These are phyloP conservation scores for Cactoblastis cactorum DNA, from an alignment of 2,888 invertebrate species.

Conservation along the genomic window DNA sequence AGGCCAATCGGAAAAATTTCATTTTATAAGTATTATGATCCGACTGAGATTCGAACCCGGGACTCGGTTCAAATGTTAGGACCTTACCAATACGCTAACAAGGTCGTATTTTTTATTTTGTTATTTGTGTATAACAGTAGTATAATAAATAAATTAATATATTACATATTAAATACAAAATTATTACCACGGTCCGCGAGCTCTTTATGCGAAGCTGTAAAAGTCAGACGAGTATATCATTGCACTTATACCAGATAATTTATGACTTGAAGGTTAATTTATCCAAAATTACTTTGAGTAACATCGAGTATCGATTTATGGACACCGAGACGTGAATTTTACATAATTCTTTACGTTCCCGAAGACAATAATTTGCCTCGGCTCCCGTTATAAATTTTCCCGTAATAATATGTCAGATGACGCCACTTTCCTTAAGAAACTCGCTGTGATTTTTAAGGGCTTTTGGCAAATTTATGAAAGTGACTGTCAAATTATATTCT, in stretches of 20 bases:
- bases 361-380: constrained; percentile 42
- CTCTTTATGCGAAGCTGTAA: background rate
- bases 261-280: constrained; percentile 37
- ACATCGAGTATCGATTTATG: constrained; percentile 52
- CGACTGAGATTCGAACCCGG: no score
- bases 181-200: background rate
- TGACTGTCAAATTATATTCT: constrained; percentile 62
- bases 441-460: constrained; percentile 31
- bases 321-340: constrained; percentile 42
- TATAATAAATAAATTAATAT: background rate
- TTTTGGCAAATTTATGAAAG: constrained; percentile 50
- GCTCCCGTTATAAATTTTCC: constrained; percentile 43
- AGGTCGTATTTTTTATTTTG: no score
- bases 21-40: no score
- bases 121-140: background rate
- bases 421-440: constrained; percentile 30
- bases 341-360: constrained; percentile 48
- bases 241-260: constrained; percentile 28
- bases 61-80: no score
- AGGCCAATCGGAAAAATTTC: no score
- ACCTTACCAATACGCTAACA: no score
- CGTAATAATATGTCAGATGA: constrained; percentile 42
- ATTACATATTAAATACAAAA: background rate
- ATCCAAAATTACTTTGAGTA: constrained; percentile 46
- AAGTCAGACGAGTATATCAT: constrained; percentile 25